A percentile compares a stretch with the other conserved stretches of the same genome.
phyloP scores from a whole-genome alignment of 2,797 vertebrate species.

The Garrulus glandarius region DNA sequence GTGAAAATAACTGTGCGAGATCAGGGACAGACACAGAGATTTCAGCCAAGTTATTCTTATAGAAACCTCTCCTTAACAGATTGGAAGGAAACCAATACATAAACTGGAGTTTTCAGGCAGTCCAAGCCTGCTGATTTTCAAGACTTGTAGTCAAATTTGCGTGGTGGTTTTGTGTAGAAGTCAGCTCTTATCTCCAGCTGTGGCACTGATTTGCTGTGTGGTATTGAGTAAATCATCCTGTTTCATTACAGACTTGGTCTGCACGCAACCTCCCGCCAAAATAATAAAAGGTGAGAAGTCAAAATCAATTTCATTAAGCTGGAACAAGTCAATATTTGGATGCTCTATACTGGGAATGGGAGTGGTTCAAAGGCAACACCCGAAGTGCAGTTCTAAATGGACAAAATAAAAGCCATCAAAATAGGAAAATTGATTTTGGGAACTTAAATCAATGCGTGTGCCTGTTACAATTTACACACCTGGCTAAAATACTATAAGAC shows the following conservation, averaged over 20 bases:
- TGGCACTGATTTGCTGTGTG: conserved; percentile 14
- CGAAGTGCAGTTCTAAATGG: background rate
- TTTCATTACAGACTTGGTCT: conserved; percentile 22
- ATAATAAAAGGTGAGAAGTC: conserved; percentile 57
- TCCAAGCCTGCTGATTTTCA: background rate
- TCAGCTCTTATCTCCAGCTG: conserved; percentile 9
- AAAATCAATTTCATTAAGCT: conserved; percentile 59
- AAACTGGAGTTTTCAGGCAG: background rate
- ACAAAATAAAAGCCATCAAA: conserved; percentile 47
- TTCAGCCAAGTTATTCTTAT: background rate
- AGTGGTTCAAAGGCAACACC: conserved; percentile 36
- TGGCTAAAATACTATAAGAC: background rate
- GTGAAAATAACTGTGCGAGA: background rate
- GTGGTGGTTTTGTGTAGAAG: background rate
- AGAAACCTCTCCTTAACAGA: background rate
- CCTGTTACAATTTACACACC: conserved; percentile 29
- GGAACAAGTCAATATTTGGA: conserved; percentile 44
- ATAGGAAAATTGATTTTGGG: conserved; percentile 42
- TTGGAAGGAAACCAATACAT: background rate
- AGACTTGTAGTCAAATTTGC: background rate
- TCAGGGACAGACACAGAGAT: background rate
- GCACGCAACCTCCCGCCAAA: conserved; percentile 3
- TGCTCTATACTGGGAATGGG: conserved; percentile 16
- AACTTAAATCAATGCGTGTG: conserved; percentile 25
- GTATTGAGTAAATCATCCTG: conserved; percentile 49